Percentiles rank a stretch among this genome's conserved stretches.
Evolutionary conservation across 2,797 vertebrate species (phyloP).

Genomic region (Helicolenus hilgendorfi): DNA sequence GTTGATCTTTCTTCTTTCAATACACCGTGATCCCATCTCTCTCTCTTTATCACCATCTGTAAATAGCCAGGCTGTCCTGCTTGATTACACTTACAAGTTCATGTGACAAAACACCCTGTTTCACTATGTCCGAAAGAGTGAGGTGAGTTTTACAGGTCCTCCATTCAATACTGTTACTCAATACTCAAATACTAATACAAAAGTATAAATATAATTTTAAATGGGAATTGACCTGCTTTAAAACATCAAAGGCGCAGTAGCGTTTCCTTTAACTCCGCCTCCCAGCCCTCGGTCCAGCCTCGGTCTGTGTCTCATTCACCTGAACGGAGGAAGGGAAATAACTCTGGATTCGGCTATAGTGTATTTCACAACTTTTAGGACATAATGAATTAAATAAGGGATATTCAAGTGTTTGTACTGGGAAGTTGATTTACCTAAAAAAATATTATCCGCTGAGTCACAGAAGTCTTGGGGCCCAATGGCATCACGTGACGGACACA

Average conservation of each 20-base stretch:
- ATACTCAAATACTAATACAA: neutral
- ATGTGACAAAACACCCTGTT: neutral
- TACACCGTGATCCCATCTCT: constrained; percentile 3
- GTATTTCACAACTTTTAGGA: too few relatives aligned
- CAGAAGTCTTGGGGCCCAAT: too few relatives aligned
- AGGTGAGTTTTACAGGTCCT: neutral
- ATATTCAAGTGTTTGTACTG: too few relatives aligned
- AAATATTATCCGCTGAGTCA: too few relatives aligned
- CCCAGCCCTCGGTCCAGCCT: too few relatives aligned
- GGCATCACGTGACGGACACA: too few relatives aligned
- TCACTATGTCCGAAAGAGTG: neutral
- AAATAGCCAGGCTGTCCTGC: constrained; percentile 24
- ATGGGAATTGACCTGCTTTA: neutral
- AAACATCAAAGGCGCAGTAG: neutral
- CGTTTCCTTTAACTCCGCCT: too few relatives aligned
- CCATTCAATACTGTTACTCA: neutral
- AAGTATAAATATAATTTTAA: neutral
- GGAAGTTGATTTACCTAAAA: too few relatives aligned
- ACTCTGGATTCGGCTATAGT: too few relatives aligned
- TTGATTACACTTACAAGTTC: neutral
- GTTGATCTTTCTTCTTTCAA: constrained; percentile 39
- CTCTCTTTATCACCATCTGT: neutral
- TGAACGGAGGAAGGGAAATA: too few relatives aligned
- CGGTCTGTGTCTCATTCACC: too few relatives aligned
- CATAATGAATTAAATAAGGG: too few relatives aligned